These are phyloP conservation scores for Patella ulyssiponensis DNA, from an alignment of 2,888 invertebrate species.

Conservation along the genomic window DNA sequence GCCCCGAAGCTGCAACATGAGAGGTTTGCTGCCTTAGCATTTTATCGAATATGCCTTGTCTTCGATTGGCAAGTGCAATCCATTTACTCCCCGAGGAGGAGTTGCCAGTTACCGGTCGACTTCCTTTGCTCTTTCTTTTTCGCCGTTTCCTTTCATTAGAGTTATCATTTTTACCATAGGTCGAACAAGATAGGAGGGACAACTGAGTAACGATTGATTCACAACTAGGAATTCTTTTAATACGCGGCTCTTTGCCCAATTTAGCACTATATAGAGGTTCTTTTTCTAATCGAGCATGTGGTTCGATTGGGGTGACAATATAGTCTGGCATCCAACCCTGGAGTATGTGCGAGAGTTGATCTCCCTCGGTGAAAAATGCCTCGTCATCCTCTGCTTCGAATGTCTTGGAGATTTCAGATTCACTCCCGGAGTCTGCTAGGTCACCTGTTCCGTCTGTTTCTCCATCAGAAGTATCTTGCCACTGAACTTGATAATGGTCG, in stretches of 20 bases:
- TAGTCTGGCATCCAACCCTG: conserved; percentile 58
- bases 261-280: conserved; percentile 56
- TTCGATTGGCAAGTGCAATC: conserved; percentile 43
- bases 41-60: conserved; percentile 42
- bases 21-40: conserved; percentile 43
- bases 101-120: conserved; percentile 26
- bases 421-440: not conserved
- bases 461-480: conserved; percentile 2
- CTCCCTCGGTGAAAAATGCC: conserved; percentile 39
- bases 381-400: not conserved
- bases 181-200: conserved; percentile 41
- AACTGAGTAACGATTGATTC: conserved; percentile 55
- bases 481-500: not conserved
- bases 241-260: conserved; percentile 42
- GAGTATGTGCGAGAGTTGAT: conserved; percentile 48
- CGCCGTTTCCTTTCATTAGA: not conserved
- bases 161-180: conserved; percentile 3
- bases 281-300: conserved; percentile 40
- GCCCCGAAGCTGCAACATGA: not conserved
- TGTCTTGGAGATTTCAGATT: not conserved
- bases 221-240: conserved; percentile 46
- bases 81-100: conserved; percentile 43
- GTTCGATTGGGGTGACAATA: conserved; percentile 41
- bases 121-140: conserved; percentile 17
- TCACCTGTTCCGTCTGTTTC: not conserved